phyloP scores from a whole-genome alignment of 2,113 vertebrate genomes.

The Hemiscyllium ocellatum region DNA sequence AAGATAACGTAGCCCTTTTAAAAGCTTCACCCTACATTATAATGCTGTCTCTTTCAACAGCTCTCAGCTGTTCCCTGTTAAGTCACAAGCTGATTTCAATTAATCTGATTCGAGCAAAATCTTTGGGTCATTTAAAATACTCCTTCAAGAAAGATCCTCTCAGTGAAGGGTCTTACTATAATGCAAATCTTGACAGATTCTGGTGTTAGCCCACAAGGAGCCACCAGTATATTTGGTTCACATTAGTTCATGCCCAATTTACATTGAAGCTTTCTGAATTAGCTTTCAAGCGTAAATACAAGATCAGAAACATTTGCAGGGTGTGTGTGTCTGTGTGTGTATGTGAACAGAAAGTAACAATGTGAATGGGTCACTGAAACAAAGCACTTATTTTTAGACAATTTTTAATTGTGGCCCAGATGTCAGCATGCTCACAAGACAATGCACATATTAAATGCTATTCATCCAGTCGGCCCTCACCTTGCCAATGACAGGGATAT shows the following conservation, averaged over 20 bases:
- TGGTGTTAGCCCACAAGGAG: slow-evolving; percentile 58
- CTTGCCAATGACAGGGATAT: slow-evolving; percentile 74
- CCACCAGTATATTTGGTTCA: slow-evolving; percentile 33
- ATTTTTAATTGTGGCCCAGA: slow-evolving; percentile 37
- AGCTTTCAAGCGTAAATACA: slow-evolving; percentile 20
- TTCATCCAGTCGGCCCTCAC: slow-evolving; percentile 51
- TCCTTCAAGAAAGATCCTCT: slow-evolving; percentile 53
- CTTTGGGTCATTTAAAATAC: slow-evolving; percentile 53
- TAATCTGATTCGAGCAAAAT: slow-evolving; percentile 44
- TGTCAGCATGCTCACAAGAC: slow-evolving; percentile 32
- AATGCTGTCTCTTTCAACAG: neutral
- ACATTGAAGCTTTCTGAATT: slow-evolving; percentile 17
- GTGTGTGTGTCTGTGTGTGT: neutral
- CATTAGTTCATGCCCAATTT: slow-evolving; percentile 32
- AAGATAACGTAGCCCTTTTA: neutral
- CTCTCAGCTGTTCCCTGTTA: slow-evolving; percentile 8
- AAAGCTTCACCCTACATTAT: neutral
- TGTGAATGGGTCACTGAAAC: slow-evolving; percentile 30
- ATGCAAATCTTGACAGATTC: slow-evolving; percentile 51
- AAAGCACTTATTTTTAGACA: slow-evolving; percentile 29
- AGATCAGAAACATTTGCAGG: slow-evolving; percentile 26
- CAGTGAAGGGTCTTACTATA: slow-evolving; percentile 53
- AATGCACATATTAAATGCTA: slow-evolving; percentile 47
- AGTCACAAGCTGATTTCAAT: slow-evolving; percentile 48
- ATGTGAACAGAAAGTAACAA: neutral